Percentiles rank a stretch among this genome's conserved stretches.
phyloP scores from a whole-genome alignment of 2,888 invertebrate genomes.

The Archaeoteleia sp. region DNA sequence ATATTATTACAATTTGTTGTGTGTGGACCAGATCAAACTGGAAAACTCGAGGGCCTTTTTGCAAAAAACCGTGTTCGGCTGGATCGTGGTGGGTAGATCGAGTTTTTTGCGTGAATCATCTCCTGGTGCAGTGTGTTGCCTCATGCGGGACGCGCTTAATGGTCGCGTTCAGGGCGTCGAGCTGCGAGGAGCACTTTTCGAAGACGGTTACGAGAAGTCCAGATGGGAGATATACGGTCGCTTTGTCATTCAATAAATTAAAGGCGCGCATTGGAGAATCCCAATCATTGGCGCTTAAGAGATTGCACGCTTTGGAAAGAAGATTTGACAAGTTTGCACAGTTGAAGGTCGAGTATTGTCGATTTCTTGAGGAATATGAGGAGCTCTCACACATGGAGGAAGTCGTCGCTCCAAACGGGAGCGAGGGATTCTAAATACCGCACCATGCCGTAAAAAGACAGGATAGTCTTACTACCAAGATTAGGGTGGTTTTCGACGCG shows the following conservation, averaged over 20 bases:
- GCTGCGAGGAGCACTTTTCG: too few relatives aligned
- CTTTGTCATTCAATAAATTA: too few relatives aligned
- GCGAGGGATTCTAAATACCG: slow-evolving; percentile 49
- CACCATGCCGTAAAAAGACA: slow-evolving; percentile 1
- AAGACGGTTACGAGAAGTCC: too few relatives aligned
- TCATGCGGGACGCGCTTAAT: too few relatives aligned
- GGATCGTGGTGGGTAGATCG: slow-evolving; percentile 20
- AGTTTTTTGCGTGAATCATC: too few relatives aligned
- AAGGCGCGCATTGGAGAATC: too few relatives aligned
- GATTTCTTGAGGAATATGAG: slow-evolving; percentile 53
- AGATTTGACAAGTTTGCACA: slow-evolving; percentile 23
- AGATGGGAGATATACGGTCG: too few relatives aligned
- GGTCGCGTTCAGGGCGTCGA: too few relatives aligned
- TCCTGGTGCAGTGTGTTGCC: too few relatives aligned
- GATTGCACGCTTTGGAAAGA: slow-evolving; percentile 45
- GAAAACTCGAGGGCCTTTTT: background rate
- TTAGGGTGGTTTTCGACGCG: slow-evolving; percentile 58
- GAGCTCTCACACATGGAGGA: slow-evolving; percentile 50
- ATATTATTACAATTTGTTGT: too few relatives aligned
- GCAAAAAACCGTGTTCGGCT: slow-evolving; percentile 26
- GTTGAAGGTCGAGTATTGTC: slow-evolving; percentile 41
- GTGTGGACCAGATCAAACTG: slow-evolving; percentile 13
- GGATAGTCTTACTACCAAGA: slow-evolving; percentile 3
- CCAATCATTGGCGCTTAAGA: too few relatives aligned
- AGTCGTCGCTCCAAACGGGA: slow-evolving; percentile 3